Evolutionary conservation across 2,113 vertebrate genomes (phyloP).

Genomic region (Saiga tatarica): DNA sequence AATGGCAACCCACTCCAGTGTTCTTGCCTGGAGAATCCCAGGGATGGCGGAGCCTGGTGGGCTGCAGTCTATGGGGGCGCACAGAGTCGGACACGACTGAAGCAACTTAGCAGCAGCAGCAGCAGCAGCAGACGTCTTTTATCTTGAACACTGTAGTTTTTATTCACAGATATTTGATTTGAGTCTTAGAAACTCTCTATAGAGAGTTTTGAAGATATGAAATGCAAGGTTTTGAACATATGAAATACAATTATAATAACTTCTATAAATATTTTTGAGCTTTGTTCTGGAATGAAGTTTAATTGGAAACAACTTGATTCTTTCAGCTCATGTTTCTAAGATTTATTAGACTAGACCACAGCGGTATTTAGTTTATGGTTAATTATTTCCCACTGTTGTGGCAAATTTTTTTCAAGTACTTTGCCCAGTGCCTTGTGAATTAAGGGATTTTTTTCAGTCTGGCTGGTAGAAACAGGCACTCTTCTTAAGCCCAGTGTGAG

Average conservation of each 20-base stretch:
- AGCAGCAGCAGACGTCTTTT: background rate
- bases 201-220: background rate
- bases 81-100: background rate
- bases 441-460: background rate
- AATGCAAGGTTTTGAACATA: background rate
- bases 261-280: background rate
- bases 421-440: background rate
- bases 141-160: background rate
- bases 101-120: rapidly evolving
- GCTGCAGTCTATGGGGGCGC: rapidly evolving
- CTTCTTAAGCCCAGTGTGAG: background rate
- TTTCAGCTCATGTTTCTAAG: background rate
- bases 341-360: background rate
- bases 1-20: background rate
- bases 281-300: slow-evolving; percentile 7
- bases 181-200: background rate
- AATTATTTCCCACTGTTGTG: background rate
- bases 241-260: background rate
- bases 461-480: background rate
- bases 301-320: slow-evolving; percentile 8
- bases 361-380: background rate
- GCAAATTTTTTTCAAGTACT: background rate
- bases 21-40: background rate
- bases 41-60: background rate
- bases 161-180: background rate